Evolutionary conservation across 2,113 vertebrate species (phyloP).

Genomic region (Chiloscyllium plagiosum): DNA sequence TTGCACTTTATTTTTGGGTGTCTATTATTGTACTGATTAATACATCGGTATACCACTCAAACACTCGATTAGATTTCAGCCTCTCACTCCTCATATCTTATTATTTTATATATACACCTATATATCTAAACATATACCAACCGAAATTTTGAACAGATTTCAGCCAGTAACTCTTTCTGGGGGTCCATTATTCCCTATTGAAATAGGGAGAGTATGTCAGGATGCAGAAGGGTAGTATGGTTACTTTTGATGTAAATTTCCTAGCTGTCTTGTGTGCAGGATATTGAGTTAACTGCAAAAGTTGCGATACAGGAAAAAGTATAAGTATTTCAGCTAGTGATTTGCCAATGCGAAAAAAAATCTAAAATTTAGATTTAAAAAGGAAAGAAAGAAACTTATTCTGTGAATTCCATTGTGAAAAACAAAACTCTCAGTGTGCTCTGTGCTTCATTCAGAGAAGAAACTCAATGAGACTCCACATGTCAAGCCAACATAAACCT

Average conservation of each 20-base stretch:
- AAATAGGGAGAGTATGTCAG: not conserved
- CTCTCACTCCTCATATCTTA: not conserved
- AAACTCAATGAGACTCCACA: not conserved
- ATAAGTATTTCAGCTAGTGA: not conserved
- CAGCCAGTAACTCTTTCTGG: not conserved
- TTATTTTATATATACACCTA: not conserved
- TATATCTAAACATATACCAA: no score
- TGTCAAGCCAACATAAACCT: not conserved
- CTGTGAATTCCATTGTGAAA: constrained; percentile 13
- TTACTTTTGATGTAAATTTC: constrained; percentile 22
- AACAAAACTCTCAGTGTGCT: constrained; percentile 6
- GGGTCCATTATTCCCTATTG: not conserved
- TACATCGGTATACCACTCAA: not conserved
- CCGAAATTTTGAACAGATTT: not conserved
- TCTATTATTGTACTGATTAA: not conserved
- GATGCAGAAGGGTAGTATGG: not conserved
- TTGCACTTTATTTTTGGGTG: not conserved
- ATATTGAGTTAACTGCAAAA: not conserved
- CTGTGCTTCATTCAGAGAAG: constrained; percentile 14
- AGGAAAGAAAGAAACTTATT: not conserved
- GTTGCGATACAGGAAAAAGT: not conserved
- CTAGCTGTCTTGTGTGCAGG: not conserved
- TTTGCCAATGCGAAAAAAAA: not conserved
- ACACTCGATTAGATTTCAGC: not conserved
- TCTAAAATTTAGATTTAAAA: not conserved